Evolutionary conservation across 2,888 invertebrate species (phyloP), one percentile per base, ranked within the genome.

Genomic region (Thumatha senex): DNA sequence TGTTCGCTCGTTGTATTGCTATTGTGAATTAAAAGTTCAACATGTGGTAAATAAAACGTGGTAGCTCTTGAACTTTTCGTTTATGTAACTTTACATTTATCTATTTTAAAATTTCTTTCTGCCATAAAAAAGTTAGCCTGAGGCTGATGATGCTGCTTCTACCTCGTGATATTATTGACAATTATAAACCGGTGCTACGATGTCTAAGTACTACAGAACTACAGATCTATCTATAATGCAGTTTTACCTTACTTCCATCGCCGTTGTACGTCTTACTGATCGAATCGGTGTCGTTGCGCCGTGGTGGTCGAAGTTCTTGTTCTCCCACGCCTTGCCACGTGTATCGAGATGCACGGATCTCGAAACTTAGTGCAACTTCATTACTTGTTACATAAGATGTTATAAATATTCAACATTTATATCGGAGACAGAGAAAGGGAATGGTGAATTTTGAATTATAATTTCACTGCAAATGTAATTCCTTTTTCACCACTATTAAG

Each of bases 291-390:
- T 51, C 51, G 47, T 43, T 43, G 43, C 15, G 47, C 39, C 24
- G n/a, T 10, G 31, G 14, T 40, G 35, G 50, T 62, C 48, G 51
- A 33, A 50, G 67, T 75, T 78, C 86, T 76, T 59, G 87, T 85
- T 78, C 87, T 74, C 88, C 88, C 82, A 88, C 88, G 82, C 81
- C 33, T 35, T 31, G 61, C 72, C 78, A 81, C 82, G 78, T 78
- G 80, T 78, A 78, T 59, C 62, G 71, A 39, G 39, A 72, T 76
- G 72, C 72, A 73, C 66, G 59, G 61, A 63, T 62, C 61, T 60
- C 68, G 60, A 58, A 66, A 56, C 35, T 30, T 41, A 54, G 18
- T 44, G 61, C 53, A 48, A 62, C 62, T 68, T 56, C 60, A 58
- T 56, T 56, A 50, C 50, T 48, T 51, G 39, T 57, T 56, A 63